Evolutionary conservation across 2,888 invertebrate species (phyloP).

Genomic region (Ichneumoninae sp.): DNA sequence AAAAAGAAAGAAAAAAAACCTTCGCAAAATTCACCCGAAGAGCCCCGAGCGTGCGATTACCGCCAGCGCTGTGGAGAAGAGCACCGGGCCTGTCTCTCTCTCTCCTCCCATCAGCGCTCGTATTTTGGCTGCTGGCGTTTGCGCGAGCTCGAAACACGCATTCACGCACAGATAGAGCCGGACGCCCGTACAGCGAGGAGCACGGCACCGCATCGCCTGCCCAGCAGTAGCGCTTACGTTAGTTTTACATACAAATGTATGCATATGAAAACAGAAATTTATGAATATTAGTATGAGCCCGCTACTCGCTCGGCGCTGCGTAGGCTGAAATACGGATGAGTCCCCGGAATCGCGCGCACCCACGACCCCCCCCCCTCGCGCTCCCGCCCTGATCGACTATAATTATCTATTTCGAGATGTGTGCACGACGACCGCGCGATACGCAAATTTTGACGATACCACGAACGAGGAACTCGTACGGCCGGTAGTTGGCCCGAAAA

Average conservation of each 20-base stretch:
- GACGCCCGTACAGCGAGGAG: slow-evolving; percentile 15
- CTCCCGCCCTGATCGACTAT: background rate
- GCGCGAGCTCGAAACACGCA: slow-evolving; percentile 40
- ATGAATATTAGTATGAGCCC: slow-evolving; percentile 62
- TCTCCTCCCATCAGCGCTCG: slow-evolving; percentile 54
- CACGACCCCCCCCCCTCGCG: background rate
- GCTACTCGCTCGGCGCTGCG: slow-evolving; percentile 3
- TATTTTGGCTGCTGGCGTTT: slow-evolving; percentile 58
- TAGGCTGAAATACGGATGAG: slow-evolving; percentile 12
- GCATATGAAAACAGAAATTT: slow-evolving; percentile 66
- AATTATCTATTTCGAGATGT: slow-evolving; percentile 32
- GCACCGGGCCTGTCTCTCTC: background rate
- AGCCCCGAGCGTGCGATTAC: slow-evolving; percentile 23
- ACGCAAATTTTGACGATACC: slow-evolving; percentile 7
- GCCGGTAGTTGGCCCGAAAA: background rate
- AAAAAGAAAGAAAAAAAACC: slow-evolving; percentile 12
- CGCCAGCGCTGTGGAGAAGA: slow-evolving; percentile 20
- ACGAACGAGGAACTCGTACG: background rate
- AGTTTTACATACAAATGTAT: slow-evolving; percentile 66
- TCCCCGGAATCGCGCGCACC: slow-evolving; percentile 8
- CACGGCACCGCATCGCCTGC: slow-evolving; percentile 27
- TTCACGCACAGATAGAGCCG: slow-evolving; percentile 43
- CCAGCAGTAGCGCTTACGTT: slow-evolving; percentile 55
- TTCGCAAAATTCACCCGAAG: slow-evolving; percentile 39
- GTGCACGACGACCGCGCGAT: background rate